Evolutionary conservation across 2,888 invertebrate genomes (phyloP), one percentile per base, ranked within the genome.

Genomic region (Caenorhabditis afra): DNA sequence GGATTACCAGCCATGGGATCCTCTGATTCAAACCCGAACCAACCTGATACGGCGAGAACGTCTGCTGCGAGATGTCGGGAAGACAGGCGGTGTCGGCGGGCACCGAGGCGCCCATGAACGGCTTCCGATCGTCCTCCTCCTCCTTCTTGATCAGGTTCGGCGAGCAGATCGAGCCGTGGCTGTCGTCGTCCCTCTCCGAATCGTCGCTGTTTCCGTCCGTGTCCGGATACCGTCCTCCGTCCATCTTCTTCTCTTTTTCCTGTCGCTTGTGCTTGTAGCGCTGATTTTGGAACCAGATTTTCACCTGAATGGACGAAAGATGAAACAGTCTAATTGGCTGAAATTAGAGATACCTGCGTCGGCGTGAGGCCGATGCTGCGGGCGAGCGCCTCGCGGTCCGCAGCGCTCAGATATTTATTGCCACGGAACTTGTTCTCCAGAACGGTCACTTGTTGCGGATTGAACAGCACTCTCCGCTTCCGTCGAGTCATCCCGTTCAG

Each of bases 401-500:
- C 95, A 0, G 96, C 95, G 2, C 95, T 95, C 10, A 96, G 93
- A 91, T 96, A 96, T 81, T 94, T 93, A 89, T 95, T 96, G 71
- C 94, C 93, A 83, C 94, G 93, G 91, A 96, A 96, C 11, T 95
- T 93, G 16, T 94, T 93, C 90, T 96, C 96, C 83, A 96, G 90
- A 68, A 83, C 81, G 57, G 55, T 14, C 1, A 83, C 83, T 90
- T 93, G 93, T 0, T 92, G 92, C 91, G 93, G 91, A 0, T 95
- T 95, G 92, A 97, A 97, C 0, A 97, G 93, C 0, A 97, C 95
- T 41, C 96, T 92, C 0, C 96, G 96, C 92, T 96, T 96, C 85
- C 96, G 92, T 90, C 95, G 70, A 16, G 23, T 11, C 16, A 61
- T 58, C 10, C 53, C 37, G 23, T 50, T 57, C 0, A 59, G 52